phyloP scores from a whole-genome alignment of 1,140 invertebrate species.

The Lysiphlebus fabarum region DNA sequence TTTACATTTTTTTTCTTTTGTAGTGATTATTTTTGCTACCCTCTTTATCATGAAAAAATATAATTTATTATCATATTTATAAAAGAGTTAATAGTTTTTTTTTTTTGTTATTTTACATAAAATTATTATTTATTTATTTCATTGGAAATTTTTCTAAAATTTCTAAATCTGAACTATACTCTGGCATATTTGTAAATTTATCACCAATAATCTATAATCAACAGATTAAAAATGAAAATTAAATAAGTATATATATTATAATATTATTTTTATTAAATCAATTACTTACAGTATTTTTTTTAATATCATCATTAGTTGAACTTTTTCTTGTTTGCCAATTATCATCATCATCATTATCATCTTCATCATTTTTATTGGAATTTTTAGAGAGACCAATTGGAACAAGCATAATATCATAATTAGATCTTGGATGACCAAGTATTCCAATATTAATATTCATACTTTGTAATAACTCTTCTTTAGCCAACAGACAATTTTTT shows the following conservation, averaged over 20 bases:
- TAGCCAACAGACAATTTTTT: slow-evolving; percentile 38
- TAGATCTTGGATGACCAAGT: slow-evolving; percentile 36
- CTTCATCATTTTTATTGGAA: slow-evolving; percentile 10
- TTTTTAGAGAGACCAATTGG: slow-evolving; percentile 3
- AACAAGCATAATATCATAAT: slow-evolving; percentile 42
- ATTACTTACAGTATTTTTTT: slow-evolving; percentile 19
- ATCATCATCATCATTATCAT: slow-evolving; percentile 19
- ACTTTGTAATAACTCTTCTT: slow-evolving; percentile 36
- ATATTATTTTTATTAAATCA: not conserved
- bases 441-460: slow-evolving; percentile 46
- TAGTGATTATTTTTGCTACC: slow-evolving; percentile 32
- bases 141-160: slow-evolving; percentile 25
- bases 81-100: no score
- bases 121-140: slow-evolving; percentile 1
- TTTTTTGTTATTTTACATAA: no score
- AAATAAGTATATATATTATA: not conserved
- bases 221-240: slow-evolving; percentile 3
- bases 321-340: slow-evolving; percentile 26
- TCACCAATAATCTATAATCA: slow-evolving; percentile 15
- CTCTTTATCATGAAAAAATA: not conserved
- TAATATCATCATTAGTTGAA: slow-evolving; percentile 18
- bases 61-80: no score
- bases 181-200: slow-evolving; percentile 29
- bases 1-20: slow-evolving; percentile 44
- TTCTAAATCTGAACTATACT: slow-evolving; percentile 27